Evolutionary conservation across 2,888 invertebrate genomes (phyloP).

Genomic region (Aleiodes leptofemur): DNA sequence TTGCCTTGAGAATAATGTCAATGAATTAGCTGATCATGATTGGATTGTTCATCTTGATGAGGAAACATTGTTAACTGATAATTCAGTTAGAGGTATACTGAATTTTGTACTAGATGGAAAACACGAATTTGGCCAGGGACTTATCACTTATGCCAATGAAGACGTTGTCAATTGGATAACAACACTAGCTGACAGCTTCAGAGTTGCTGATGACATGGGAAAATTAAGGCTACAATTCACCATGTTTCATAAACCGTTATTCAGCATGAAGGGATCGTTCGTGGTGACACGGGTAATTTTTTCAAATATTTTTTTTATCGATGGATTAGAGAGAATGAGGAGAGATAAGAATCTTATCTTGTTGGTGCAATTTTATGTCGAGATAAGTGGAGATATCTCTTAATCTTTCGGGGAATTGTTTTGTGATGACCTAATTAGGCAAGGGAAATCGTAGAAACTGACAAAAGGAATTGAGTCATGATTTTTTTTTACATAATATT

Average conservation of each 20-base stretch:
- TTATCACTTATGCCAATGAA: constrained; percentile 97
- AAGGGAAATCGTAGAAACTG: too few relatives aligned
- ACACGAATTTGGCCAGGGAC: constrained; percentile 96
- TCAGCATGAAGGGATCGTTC: constrained; percentile 99
- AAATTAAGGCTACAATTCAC: constrained; percentile 94
- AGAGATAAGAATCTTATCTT: constrained; percentile 7
- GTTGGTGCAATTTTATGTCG: background rate
- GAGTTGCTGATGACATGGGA: constrained; percentile 98
- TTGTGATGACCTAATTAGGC: too few relatives aligned
- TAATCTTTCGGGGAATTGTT: too few relatives aligned
- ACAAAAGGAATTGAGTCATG: too few relatives aligned
- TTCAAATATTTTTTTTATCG: constrained; percentile 13
- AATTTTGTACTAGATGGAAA: constrained; percentile 97
- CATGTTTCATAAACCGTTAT: constrained; percentile 94
- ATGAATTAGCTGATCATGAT: constrained; percentile 89
- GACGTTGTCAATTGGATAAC: constrained; percentile 98
- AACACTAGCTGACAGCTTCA: constrained; percentile 95
- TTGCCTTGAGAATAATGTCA: constrained; percentile 93
- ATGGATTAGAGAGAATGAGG: background rate
- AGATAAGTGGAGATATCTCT: background rate
- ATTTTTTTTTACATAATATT: too few relatives aligned
- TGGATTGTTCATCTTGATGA: constrained; percentile 99
- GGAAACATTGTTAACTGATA: constrained; percentile 95
- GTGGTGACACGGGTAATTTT: constrained; percentile 93
- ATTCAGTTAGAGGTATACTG: constrained; percentile 91